Base-by-base conservation (phyloP, 2,888 invertebrate genomes). In the Argynnis bischoffii region DNA sequence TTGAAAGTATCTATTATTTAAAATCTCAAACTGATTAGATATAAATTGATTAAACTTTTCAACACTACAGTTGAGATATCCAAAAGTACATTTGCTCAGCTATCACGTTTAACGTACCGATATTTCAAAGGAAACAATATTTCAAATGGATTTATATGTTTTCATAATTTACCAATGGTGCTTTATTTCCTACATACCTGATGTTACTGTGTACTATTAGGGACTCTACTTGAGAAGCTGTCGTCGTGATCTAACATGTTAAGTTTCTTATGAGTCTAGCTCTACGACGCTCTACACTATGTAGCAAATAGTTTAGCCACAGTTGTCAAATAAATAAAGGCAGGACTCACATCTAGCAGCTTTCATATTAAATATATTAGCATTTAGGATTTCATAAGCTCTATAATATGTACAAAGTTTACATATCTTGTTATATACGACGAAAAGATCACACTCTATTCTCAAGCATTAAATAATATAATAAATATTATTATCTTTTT, bases 211-310 rank as follows among this genome's bases (percentile, higher is more conserved):
- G 47, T 59, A 59, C 48, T 48, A 59, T 47, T 41, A 47, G 13
- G 50, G 56, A 35, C 21, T 55, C 11, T 5, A n/a, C 48, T 11
- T 48, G 16, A 31, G 16, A 48, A 31, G 47, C 48, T 59, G 48
- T 26, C 59, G 48, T 48, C 59, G 26, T n/a, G 26, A 59, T 59
- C 26, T 47, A 31, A 48, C 47, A 59, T 31, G 59, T 59, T 59
- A 59, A 2, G 13, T 59, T 31, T 48, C 16, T 59, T 59, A 59
- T 31, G 59, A 8, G 59, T 48, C 31, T 48, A 48, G 48, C 48
- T 26, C 48, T 48, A 59, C 48, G 26, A 26, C 48, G 6, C 59
- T 48, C 48, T 59, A 48, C 26, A 21, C n/a, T 26, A 31, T 11
- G 59, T 31, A 3, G 26, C n/a, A 59, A 2, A 16, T 48, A 59